Evolutionary conservation across 2,113 vertebrate species (phyloP).

Genomic region (Mobula birostris): DNA sequence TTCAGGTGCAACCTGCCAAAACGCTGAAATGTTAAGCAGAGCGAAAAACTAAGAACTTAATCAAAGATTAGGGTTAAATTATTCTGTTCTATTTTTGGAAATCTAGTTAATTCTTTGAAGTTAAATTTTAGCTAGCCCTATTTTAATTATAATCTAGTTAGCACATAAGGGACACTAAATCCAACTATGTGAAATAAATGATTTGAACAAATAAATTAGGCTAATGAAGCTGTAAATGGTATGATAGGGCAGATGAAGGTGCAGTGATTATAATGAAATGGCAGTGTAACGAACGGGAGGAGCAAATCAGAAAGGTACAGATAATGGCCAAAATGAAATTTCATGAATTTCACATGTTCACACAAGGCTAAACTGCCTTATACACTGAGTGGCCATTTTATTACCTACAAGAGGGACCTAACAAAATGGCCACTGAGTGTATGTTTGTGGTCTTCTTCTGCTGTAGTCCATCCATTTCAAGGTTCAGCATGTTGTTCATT

Average conservation of each 20-base stretch:
- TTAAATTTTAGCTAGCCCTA: not conserved
- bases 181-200: conserved; percentile 14
- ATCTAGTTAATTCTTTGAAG: not conserved
- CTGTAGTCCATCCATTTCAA: no score
- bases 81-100: conserved; percentile 1
- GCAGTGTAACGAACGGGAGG: not conserved
- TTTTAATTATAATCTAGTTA: not conserved
- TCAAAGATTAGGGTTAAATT: conserved; percentile 5
- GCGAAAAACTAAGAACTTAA: not conserved
- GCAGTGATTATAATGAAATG: not conserved
- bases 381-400: no score
- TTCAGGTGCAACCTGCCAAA: not conserved
- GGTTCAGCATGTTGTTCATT: no score
- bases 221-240: not conserved
- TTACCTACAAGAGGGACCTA: no score
- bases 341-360: not conserved
- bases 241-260: not conserved
- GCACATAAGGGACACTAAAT: not conserved
- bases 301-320: not conserved
- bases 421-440: no score
- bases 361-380: not conserved
- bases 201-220: conserved; percentile 6
- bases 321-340: not conserved
- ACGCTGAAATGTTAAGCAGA: not conserved
- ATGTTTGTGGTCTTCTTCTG: no score